Percentiles rank a stretch among this genome's conserved stretches.
Evolutionary conservation across 2,797 vertebrate genomes (phyloP).

Genomic region (Sebastes hubbsi): DNA sequence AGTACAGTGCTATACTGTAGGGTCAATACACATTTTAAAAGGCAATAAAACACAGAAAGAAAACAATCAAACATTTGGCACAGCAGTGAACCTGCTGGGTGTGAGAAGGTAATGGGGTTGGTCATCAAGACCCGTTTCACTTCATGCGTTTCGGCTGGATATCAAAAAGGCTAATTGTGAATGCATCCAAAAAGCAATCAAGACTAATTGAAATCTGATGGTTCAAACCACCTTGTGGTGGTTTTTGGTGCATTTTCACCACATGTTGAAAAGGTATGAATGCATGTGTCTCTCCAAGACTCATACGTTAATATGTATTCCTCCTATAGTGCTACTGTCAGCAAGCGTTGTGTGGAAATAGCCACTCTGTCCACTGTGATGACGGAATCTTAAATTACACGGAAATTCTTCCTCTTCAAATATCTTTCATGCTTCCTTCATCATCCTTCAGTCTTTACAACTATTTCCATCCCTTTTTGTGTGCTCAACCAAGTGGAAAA

Average conservation of each 20-base stretch:
- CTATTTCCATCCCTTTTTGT: not conserved
- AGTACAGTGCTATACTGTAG: no score
- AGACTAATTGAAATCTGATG: not conserved
- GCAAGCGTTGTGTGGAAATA: no score
- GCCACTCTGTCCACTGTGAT: not conserved
- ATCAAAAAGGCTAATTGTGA: not conserved
- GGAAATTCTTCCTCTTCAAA: not conserved
- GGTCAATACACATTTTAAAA: not conserved
- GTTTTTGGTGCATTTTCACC: not conserved
- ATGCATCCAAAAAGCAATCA: not conserved
- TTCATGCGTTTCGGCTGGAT: not conserved
- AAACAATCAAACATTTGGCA: not conserved
- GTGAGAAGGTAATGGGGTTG: not conserved
- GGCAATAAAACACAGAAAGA: not conserved
- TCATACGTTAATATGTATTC: not conserved
- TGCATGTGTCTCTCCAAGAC: not conserved
- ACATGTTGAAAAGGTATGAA: not conserved
- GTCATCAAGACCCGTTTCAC: not conserved
- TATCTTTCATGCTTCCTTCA: not conserved
- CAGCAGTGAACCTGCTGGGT: not conserved
- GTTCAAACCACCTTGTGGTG: not conserved
- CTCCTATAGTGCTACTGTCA: not conserved
- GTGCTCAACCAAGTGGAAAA: not conserved
- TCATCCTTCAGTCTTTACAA: not conserved
- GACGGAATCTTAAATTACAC: not conserved